A percentile compares a stretch with the other conserved stretches of the same genome.
These are phyloP conservation scores for Hesperia comma DNA, from an alignment of 2,888 invertebrate species.

Conservation along the genomic window DNA sequence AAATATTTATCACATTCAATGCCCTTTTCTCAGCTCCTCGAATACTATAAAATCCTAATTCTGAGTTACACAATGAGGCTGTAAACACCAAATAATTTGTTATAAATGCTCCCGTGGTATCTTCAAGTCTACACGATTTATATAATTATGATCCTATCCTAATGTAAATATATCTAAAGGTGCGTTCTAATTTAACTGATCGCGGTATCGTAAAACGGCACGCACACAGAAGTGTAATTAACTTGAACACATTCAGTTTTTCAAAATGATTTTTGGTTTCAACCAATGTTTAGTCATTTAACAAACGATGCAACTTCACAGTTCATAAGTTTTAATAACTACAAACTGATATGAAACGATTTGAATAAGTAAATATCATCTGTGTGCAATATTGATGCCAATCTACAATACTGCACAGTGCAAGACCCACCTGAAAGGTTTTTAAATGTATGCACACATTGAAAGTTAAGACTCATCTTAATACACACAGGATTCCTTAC, in stretches of 20 bases:
- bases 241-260: no score
- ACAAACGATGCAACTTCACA: no score
- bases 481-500: not conserved
- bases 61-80: constrained; percentile 44
- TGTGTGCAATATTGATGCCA: not conserved
- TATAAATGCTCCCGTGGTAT: constrained; percentile 63
- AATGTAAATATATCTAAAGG: constrained; percentile 51
- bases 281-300: no score
- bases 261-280: no score
- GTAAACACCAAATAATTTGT: constrained; percentile 49
- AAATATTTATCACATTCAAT: constrained; percentile 39
- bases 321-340: no score
- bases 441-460: no score
- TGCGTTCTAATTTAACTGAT: constrained; percentile 38
- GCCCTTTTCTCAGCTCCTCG: constrained; percentile 41
- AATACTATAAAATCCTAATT: constrained; percentile 54
- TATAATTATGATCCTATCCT: constrained; percentile 56
- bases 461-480: no score
- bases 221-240: no score
- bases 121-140: constrained; percentile 54
- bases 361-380: not conserved
- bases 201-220: not conserved
- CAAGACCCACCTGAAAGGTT: not conserved
- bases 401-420: not conserved
- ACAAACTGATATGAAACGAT: no score